These are phyloP conservation scores for Troilus luridus DNA, from an alignment of 2,888 invertebrate species.

Conservation along the genomic window DNA sequence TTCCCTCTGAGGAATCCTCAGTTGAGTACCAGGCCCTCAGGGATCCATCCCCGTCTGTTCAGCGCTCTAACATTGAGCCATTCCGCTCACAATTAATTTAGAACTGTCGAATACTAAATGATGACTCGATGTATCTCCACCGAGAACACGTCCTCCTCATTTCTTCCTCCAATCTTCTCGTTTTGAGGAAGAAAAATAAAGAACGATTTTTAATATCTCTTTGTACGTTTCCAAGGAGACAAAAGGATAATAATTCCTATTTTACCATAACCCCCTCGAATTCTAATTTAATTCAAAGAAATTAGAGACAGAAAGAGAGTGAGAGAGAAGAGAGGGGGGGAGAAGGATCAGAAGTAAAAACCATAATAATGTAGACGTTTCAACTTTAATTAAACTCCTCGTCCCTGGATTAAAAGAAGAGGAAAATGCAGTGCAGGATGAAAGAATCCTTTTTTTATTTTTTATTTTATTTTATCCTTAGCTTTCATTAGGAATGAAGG, in stretches of 20 bases:
- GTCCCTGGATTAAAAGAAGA: constrained; percentile 47
- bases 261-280: background rate
- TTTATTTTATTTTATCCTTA: background rate
- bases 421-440: constrained; percentile 24
- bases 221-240: constrained; percentile 12
- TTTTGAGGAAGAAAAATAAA: constrained; percentile 13
- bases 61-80: too few relatives aligned
- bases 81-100: too few relatives aligned
- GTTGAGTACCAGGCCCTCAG: too few relatives aligned
- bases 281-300: constrained; percentile 46
- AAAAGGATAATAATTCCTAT: constrained; percentile 26
- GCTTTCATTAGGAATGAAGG: constrained; percentile 19
- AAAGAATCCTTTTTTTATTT: constrained; percentile 26
- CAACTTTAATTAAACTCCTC: constrained; percentile 38
- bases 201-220: constrained; percentile 24
- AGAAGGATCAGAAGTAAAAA: constrained; percentile 33
- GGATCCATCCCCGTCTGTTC: too few relatives aligned
- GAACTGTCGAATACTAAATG: too few relatives aligned
- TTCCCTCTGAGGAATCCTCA: too few relatives aligned
- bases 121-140: background rate
- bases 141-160: background rate
- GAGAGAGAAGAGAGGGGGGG: background rate
- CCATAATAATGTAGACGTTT: constrained; percentile 39
- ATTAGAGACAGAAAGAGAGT: background rate
- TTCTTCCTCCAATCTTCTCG: background rate